These are phyloP conservation scores for Bovichtus variegatus DNA, from an alignment of 2,797 vertebrate genomes.

Conservation along the genomic window DNA sequence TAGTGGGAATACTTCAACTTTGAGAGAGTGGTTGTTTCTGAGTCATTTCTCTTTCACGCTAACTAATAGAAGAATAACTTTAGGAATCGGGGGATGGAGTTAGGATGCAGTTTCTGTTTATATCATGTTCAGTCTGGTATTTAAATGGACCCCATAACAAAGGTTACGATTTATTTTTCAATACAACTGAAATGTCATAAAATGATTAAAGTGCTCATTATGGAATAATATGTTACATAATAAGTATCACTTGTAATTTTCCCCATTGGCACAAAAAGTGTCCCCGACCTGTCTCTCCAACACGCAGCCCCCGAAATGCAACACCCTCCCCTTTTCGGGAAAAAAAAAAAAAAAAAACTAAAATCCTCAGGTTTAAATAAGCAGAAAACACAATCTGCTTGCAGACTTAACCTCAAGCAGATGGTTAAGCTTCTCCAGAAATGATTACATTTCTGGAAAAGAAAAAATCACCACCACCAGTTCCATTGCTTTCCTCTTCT, in stretches of 20 bases:
- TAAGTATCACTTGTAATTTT: constrained; percentile 20
- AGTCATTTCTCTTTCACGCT: constrained; percentile 15
- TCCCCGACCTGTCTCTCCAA: constrained; percentile 22
- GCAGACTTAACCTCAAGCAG: constrained; percentile 94
- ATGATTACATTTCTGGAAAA: constrained; percentile 92
- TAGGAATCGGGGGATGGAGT: background rate
- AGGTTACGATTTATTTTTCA: constrained; percentile 18
- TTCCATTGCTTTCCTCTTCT: constrained; percentile 90
- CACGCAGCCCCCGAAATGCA: constrained; percentile 51
- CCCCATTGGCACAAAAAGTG: constrained; percentile 28
- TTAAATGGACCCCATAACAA: background rate
- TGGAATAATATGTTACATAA: background rate
- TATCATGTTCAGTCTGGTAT: constrained; percentile 6
- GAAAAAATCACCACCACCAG: constrained; percentile 82
- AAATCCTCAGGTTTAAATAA: constrained; percentile 88
- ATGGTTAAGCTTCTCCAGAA: constrained; percentile 96
- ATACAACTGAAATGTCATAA: background rate
- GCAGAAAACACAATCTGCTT: constrained; percentile 89
- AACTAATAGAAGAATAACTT: constrained; percentile 32
- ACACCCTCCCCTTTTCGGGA: constrained; percentile 61
- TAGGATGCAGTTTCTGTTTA: constrained; percentile 8
- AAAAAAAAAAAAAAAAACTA: constrained; percentile 62
- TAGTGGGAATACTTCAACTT: constrained; percentile 19
- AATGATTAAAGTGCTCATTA: background rate
- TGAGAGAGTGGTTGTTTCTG: constrained; percentile 27